Evolutionary conservation across 2,888 invertebrate genomes (phyloP).

Genomic region (Linyphia triangularis): DNA sequence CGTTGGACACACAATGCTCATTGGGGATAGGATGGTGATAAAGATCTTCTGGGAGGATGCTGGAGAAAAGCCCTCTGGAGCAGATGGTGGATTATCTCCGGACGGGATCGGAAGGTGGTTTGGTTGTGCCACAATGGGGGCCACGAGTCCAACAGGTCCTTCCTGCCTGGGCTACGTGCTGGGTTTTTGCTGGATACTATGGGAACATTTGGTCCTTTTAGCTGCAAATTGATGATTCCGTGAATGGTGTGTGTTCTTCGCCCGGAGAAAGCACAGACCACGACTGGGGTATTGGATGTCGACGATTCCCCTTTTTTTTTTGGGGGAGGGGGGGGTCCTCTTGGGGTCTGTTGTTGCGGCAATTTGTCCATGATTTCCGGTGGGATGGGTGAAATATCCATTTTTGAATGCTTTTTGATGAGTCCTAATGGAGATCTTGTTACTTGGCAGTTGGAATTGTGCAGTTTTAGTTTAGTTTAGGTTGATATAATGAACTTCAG

Average conservation of each 20-base stretch:
- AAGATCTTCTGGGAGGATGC: constrained; percentile 28
- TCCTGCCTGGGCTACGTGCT: too few relatives aligned
- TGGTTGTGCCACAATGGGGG: constrained; percentile 51
- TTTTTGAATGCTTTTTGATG: constrained; percentile 7
- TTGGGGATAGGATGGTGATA: constrained; percentile 61
- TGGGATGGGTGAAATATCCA: not conserved
- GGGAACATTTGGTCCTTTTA: constrained; percentile 71
- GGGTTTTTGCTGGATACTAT: too few relatives aligned
- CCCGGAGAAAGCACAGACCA: constrained; percentile 21
- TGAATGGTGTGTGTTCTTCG: constrained; percentile 45
- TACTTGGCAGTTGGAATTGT: too few relatives aligned
- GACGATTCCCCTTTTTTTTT: not conserved
- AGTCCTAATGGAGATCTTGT: not conserved
- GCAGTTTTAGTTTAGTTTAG: too few relatives aligned
- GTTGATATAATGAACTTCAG: too few relatives aligned
- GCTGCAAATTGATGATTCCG: constrained; percentile 70
- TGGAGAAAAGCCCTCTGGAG: constrained; percentile 45
- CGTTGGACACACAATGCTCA: constrained; percentile 64
- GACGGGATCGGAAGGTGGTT: constrained; percentile 57
- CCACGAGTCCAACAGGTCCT: constrained; percentile 73
- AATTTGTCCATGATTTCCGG: constrained; percentile 59
- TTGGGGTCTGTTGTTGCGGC: constrained; percentile 15
- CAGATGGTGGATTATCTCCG: constrained; percentile 69
- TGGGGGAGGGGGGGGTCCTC: constrained; percentile 28
- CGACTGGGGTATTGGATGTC: constrained; percentile 55